Conservation (phyloP, 37 sponge, comb jelly and placozoan species). For the Geodia barretti region DNA sequence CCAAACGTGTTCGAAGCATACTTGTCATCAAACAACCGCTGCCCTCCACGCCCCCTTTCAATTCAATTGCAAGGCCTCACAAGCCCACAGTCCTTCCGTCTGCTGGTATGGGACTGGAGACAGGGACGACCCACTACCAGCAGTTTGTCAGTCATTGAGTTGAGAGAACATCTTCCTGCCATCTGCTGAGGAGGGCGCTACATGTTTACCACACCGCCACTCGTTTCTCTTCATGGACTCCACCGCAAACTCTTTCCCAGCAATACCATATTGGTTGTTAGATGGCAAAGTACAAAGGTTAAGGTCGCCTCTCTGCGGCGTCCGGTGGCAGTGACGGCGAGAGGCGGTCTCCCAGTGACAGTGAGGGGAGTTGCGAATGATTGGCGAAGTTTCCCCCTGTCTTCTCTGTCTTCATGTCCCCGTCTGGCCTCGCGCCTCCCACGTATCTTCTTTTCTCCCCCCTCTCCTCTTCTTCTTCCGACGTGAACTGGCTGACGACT, state of each 20-base stretch:
- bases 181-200: slow-evolving; percentile 26
- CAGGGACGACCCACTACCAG: slow-evolving; percentile 23
- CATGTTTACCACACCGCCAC: background rate
- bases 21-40: slow-evolving; percentile 49
- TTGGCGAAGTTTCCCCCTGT: too few relatives aligned
- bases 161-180: background rate
- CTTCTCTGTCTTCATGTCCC: background rate
- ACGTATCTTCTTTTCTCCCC: too few relatives aligned
- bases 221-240: too few relatives aligned
- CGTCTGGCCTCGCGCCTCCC: too few relatives aligned
- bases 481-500: slow-evolving; percentile 57
- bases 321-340: too few relatives aligned
- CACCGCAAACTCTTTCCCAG: too few relatives aligned
- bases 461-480: slow-evolving; percentile 2
- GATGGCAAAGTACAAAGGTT: slow-evolving; percentile 15
- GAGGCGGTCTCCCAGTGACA: slow-evolving; percentile 49
- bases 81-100: slow-evolving; percentile 61
- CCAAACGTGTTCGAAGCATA: slow-evolving; percentile 10
- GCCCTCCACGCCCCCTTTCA: slow-evolving; percentile 26
- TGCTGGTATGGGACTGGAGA: slow-evolving; percentile 16
- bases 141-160: slow-evolving; percentile 42
- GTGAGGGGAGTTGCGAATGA: slow-evolving; percentile 40
- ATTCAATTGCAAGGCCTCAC: too few relatives aligned
- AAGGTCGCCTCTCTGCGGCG: slow-evolving; percentile 68
- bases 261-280: slow-evolving; percentile 8